Base-by-base conservation (phyloP, 2,113 vertebrate genomes). In the Phyllostomus discolor region DNA sequence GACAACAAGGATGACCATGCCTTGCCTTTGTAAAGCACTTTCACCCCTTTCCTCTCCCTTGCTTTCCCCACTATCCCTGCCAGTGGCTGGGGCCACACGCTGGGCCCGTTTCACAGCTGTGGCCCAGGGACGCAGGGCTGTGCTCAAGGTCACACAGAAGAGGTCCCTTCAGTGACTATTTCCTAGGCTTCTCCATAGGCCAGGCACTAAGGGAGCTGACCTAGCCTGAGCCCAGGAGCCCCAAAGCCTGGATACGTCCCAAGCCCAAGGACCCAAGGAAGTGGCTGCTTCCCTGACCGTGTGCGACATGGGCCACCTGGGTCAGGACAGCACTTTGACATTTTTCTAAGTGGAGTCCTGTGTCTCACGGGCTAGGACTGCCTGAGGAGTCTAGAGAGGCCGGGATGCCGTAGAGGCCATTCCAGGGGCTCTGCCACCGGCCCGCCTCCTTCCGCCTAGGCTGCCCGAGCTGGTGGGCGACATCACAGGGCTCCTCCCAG, bases 11-110 rank as follows among this genome's bases (percentile, higher is more conserved):
- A 48, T 82, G 70, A 31, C n/a, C 43, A 73, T 46, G 52, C 84
- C 92, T 70, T n/a, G 46, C 57, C 35, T 95, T 50, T 93, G 91
- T 54, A 80, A 87, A 95, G 97, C 97, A 97, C 91, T 95, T 97
- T 97, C 11, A 14, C 35, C 22, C 83, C 48, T 54, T 35, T 76
- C 0, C 22, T 54, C n/a, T 73, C 82, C 2, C 33, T 80, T 8
- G 10, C 24, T 41, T 16, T 20, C 50, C 20, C n/a, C 10, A 0
- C 4, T 41, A 1, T 41, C 57, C 57, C 26, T n/a, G 28, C 3
- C n/a, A 83, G 16, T 72, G 4, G 62, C 17, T 17, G 85, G 20
- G 62, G 28, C 50, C 38, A 4, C 26, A 7, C 8, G 20, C 59
- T 9, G 48, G 24, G 20, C n/a, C n/a, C 46, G 7, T 62, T 72